Conservation (phyloP, 2,888 invertebrate genomes). For the Asteroscopus sphinx region DNA sequence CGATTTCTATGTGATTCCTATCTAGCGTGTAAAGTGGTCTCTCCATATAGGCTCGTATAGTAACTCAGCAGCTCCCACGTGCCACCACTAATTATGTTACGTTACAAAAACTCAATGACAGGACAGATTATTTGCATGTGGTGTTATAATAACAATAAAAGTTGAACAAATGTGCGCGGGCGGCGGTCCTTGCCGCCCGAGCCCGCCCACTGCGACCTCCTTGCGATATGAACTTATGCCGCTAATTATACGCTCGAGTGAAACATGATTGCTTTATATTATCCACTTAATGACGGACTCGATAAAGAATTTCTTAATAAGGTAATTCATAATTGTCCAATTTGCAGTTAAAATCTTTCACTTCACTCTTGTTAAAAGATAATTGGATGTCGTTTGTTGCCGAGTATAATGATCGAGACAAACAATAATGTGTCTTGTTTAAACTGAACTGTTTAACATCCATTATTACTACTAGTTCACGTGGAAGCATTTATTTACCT, state of each 20-base stretch:
- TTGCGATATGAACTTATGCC: conserved; percentile 40
- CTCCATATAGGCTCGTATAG: conserved; percentile 49
- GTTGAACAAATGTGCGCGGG: conserved; percentile 58
- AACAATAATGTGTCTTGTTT: conserved; percentile 14
- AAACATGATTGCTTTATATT: conserved; percentile 55
- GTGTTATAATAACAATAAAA: conserved; percentile 69
- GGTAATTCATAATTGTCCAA: conserved; percentile 39
- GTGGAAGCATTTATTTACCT: conserved; percentile 18
- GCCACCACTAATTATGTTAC: conserved; percentile 62
- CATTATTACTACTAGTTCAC: conserved; percentile 21
- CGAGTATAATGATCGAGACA: conserved; percentile 10
- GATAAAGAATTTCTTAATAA: conserved; percentile 47
- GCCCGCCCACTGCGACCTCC: conserved; percentile 61
- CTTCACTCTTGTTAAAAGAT: conserved; percentile 19
- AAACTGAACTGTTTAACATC: conserved; percentile 16
- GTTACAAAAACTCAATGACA: conserved; percentile 80
- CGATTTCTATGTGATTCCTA: conserved; percentile 28
- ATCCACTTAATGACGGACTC: conserved; percentile 30
- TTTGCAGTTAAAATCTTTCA: conserved; percentile 31
- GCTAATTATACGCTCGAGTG: conserved; percentile 53
- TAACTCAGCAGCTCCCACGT: conserved; percentile 67
- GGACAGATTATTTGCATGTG: conserved; percentile 74
- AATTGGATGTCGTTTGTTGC: conserved; percentile 24
- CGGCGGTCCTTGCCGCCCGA: conserved; percentile 62
- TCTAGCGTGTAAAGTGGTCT: conserved; percentile 39